Base-by-base conservation (phyloP, 2,888 invertebrate genomes). In the Unio delphinus region DNA sequence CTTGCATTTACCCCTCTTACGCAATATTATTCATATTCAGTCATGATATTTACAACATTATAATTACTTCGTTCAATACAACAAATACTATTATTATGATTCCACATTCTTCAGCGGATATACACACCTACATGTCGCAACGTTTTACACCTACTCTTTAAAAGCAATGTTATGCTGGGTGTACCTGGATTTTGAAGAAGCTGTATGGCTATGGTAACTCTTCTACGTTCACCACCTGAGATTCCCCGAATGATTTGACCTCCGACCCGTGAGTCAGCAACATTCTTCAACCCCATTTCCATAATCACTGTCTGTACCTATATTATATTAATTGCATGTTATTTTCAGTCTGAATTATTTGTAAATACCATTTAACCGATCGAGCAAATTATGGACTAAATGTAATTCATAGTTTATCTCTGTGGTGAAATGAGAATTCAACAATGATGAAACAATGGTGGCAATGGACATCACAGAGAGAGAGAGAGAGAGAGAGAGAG, bases 271-370 rank as follows among this genome's bases (percentile, higher is more conserved):
- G 79, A 76, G 86, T 95, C 94, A 0, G 96, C 94, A 23, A 97
- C 95, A 91, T 96, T 96, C 0, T 96, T 95, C 20, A 99, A 90
- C 0, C 98, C 98, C 82, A 98, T 92, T 89, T 98, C 97, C 0
- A 96, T 96, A 91, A 98, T 93, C 8, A 90, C 88, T 83, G 88
- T 63, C 15, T 76, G 64, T 8, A 86, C 85, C 85, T 85, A 71
- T 2, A 95, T 11, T 45, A 45, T 11, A 8, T 1, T 45, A 45
- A 11, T 45, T 45, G 11, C 8, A 11, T 45, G 45, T 45, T 45
- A 45, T 8, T 45, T 45, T 45, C 45, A 45, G 45, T 45, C 45
- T 45, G 45, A 11, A 1, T 45, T 45, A 1, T 45, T 45, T 8
- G 11, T 45, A 45, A 45, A 45, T 45, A 45, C 45, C 8, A 7